phyloP scores from a whole-genome alignment of 2,797 vertebrate genomes.

The Caiman crocodilus region DNA sequence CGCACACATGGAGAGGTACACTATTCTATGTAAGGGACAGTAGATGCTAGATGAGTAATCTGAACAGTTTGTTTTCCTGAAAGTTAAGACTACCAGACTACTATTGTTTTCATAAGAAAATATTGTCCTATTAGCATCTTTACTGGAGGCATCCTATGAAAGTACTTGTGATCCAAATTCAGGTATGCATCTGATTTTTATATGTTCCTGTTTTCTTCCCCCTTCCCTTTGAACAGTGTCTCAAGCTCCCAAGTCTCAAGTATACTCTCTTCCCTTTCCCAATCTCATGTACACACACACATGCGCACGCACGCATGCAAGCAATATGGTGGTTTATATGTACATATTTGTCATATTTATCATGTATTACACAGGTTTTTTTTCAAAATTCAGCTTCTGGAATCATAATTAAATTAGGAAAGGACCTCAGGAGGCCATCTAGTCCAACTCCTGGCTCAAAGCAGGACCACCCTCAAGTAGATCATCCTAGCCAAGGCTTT shows the following conservation, averaged over 20 bases:
- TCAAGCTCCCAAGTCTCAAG: background rate
- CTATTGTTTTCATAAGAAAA: background rate
- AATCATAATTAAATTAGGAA: too few relatives aligned
- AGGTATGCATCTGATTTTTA: background rate
- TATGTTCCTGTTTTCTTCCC: background rate
- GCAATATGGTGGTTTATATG: too few relatives aligned
- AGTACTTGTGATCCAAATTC: background rate
- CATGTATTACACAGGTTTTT: too few relatives aligned
- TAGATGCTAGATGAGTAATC: background rate
- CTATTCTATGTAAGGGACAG: background rate
- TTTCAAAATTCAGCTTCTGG: too few relatives aligned
- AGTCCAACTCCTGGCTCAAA: too few relatives aligned
- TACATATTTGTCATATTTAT: too few relatives aligned
- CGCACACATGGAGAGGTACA: rapidly evolving
- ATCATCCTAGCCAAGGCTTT: too few relatives aligned
- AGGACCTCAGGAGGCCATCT: too few relatives aligned
- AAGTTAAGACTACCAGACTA: background rate
- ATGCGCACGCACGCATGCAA: too few relatives aligned
- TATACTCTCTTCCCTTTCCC: background rate
- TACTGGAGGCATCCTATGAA: background rate
- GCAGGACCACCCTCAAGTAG: too few relatives aligned
- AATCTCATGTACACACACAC: too few relatives aligned
- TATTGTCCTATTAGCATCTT: background rate
- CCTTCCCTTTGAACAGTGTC: background rate
- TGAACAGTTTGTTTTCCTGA: background rate